Percentiles rank a stretch among this genome's conserved stretches.
These are phyloP conservation scores for Gyrodactylus salaris DNA, from an alignment of 1,140 invertebrate species.

Conservation along the genomic window DNA sequence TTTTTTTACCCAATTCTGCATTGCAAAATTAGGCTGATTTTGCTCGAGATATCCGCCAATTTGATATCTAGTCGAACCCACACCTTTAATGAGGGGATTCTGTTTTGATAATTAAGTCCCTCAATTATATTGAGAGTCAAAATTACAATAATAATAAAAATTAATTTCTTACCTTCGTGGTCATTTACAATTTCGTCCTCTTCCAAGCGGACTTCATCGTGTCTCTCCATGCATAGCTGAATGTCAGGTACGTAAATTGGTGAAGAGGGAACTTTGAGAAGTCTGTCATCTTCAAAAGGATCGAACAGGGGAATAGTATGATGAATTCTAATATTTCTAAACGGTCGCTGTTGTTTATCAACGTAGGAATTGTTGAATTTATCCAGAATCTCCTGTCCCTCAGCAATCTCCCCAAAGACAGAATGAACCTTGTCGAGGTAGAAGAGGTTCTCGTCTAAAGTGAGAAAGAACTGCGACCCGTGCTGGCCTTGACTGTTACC, in stretches of 20 bases:
- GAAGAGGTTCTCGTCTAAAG: slow-evolving; percentile 46
- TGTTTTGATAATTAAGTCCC: no score
- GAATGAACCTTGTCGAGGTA: slow-evolving; percentile 64
- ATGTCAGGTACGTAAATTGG: slow-evolving; percentile 3
- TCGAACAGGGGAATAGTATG: slow-evolving; percentile 86
- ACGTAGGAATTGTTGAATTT: slow-evolving; percentile 73
- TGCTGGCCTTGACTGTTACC: slow-evolving; percentile 63
- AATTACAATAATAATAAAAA: no score
- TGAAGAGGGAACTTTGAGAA: slow-evolving; percentile 20
- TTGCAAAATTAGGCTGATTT: no score
- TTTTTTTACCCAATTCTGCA: no score
- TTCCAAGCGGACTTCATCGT: slow-evolving; percentile 31
- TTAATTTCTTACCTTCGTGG: no score
- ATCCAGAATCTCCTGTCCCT: slow-evolving; percentile 52
- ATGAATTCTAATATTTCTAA: slow-evolving; percentile 74
- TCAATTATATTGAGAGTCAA: no score
- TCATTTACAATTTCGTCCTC: slow-evolving; percentile 5
- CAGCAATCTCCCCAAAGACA: slow-evolving; percentile 60
- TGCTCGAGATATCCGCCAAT: no score
- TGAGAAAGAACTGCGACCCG: slow-evolving; percentile 89
- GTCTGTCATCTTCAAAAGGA: slow-evolving; percentile 55
- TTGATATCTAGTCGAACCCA: no score
- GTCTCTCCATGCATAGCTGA: slow-evolving; percentile 28
- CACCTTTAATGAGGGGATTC: no score
- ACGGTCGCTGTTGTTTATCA: slow-evolving; percentile 56